Evolutionary conservation across 2,888 invertebrate genomes (phyloP), one percentile per base, ranked within the genome.

Genomic region (Oscheius onirici): DNA sequence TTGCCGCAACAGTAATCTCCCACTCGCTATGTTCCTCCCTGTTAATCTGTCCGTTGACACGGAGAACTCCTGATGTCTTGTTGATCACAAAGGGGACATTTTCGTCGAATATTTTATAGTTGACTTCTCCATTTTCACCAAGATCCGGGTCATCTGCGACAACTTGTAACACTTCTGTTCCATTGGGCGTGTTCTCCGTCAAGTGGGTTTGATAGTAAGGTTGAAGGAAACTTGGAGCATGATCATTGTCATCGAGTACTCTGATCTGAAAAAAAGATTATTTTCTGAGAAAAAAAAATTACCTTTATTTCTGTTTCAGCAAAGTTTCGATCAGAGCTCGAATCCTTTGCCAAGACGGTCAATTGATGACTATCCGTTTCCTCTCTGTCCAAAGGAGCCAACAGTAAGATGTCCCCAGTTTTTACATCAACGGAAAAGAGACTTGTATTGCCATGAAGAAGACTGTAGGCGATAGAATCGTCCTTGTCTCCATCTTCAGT

Each of bases 21-120:
- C 94, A 96, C 0, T 93, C 93, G 86, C 95, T 94, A 67, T 93
- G 92, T 70, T 92, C 92, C 89, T 97, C 96, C 75, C 95, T 91
- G 88, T 97, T 96, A 83, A 97, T 94, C 71, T 93, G 92, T 71
- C 93, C 89, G 75, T 93, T 90, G 0, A 95, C 95, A 86, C 93
- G 93, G 82, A 97, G 94, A 15, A 94, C 93, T 0, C 95, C 95
- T 0, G 93, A 93, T 28, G 92, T 90, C 11, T 93, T 91, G 88
- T 95, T 93, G 82, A 95, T 94, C 46, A 92, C 93, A 88, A 95
- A 95, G 87, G 94, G 93, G 5, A 44, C 17, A 15, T 28, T 8
- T 11, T 68, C 58, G 1, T 54, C 70, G 11, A 22, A 15, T 51
- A 34, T 57, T 40, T 3, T 63, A 11, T 87, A 89, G 15, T 77